A percentile compares a stretch with the other conserved stretches of the same genome.
Evolutionary conservation across 2,888 invertebrate genomes (phyloP).

Genomic region (Archips xylosteana): DNA sequence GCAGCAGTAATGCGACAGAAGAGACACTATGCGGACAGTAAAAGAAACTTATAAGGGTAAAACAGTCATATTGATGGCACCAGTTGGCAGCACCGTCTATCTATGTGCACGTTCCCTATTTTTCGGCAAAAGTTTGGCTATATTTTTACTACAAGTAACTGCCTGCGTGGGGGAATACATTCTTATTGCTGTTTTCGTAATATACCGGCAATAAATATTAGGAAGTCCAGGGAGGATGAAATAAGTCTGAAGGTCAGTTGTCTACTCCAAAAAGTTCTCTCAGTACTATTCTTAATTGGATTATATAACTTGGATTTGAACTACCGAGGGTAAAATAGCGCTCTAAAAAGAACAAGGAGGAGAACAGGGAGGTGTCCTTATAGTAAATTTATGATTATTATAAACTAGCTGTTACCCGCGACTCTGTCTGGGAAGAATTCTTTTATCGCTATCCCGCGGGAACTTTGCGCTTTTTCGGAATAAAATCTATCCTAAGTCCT

Average conservation of each 20-base stretch:
- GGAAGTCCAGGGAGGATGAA: constrained; percentile 8
- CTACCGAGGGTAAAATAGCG: not conserved
- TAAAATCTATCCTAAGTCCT: too few species aligned
- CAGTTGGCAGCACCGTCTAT: too few species aligned
- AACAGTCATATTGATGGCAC: too few species aligned
- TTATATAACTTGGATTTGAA: not conserved
- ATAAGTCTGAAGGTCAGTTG: constrained; percentile 28
- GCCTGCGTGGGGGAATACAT: constrained; percentile 23
- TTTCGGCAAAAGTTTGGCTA: constrained; percentile 15
- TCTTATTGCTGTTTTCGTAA: constrained; percentile 28
- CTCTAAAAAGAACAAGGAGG: not conserved
- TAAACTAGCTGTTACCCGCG: too few species aligned
- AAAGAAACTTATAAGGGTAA: too few species aligned
- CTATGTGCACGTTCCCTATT: not conserved
- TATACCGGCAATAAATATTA: constrained; percentile 27
- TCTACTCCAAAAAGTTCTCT: constrained; percentile 14
- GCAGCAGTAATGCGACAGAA: too few species aligned
- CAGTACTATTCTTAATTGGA: constrained; percentile 15
- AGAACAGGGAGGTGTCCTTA: not conserved
- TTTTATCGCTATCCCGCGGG: too few species aligned
- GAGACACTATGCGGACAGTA: too few species aligned
- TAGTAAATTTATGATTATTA: not conserved
- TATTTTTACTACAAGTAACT: constrained; percentile 21
- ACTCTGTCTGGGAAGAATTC: too few species aligned
- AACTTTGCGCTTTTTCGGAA: too few species aligned